Percentiles rank a stretch among this genome's conserved stretches.
phyloP scores from a whole-genome alignment of 2,888 invertebrate species.

The Heliconius ismenius region DNA sequence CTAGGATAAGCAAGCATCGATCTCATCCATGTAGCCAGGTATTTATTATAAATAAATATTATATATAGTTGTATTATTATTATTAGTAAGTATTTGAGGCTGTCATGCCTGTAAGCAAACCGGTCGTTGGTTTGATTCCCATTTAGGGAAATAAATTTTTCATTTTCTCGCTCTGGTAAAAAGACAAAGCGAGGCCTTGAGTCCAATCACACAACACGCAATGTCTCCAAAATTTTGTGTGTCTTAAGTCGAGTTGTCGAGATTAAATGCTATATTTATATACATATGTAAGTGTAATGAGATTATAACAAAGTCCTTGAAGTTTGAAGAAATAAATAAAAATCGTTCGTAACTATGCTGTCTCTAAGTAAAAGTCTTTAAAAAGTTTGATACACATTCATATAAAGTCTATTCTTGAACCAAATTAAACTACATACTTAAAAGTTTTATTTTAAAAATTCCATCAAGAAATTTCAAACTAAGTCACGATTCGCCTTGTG shows the following conservation, averaged over 20 bases:
- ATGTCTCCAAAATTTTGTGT: not conserved
- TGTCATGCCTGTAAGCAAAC: not conserved
- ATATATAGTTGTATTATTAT: not conserved
- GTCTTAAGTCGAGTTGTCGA: not conserved
- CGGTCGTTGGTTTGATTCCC: not conserved
- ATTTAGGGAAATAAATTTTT: not conserved
- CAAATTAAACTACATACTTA: not conserved
- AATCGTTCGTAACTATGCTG: too few species aligned
- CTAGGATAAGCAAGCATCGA: conserved; percentile 70
- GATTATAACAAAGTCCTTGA: too few species aligned
- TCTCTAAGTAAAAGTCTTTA: not conserved
- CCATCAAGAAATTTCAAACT: not conserved
- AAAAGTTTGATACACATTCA: not conserved
- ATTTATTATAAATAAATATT: conserved; percentile 22
- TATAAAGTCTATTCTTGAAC: not conserved
- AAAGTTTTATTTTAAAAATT: not conserved
- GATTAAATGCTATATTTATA: too few species aligned
- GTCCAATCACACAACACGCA: not conserved
- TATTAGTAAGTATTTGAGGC: not conserved
- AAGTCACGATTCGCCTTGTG: not conserved
- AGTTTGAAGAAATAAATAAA: too few species aligned
- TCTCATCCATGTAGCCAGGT: conserved; percentile 71
- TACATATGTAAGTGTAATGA: too few species aligned
- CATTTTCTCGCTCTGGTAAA: not conserved
- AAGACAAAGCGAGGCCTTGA: not conserved